Percentiles rank a stretch among this genome's conserved stretches.
Conservation (phyloP, 2,888 invertebrate genomes). For the Eremobia ochroleuca region DNA sequence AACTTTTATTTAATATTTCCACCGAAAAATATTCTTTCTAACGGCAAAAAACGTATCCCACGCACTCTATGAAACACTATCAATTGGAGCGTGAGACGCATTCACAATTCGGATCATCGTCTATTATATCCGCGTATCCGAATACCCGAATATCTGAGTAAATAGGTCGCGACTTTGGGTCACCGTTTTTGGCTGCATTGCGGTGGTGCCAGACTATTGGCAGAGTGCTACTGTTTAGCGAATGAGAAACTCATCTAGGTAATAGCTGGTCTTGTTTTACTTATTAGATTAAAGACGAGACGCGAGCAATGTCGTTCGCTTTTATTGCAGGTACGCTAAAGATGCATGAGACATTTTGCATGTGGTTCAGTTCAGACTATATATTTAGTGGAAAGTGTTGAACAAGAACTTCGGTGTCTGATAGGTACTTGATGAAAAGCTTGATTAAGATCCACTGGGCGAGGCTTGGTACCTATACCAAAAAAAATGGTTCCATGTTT, state of each 20-base stretch:
- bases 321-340: slow-evolving; percentile 37
- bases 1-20: slow-evolving; percentile 19
- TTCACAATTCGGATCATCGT: slow-evolving; percentile 62
- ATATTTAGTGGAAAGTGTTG: not conserved
- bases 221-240: slow-evolving; percentile 42
- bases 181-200: slow-evolving; percentile 65
- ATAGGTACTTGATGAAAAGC: not conserved
- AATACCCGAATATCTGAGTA: slow-evolving; percentile 53
- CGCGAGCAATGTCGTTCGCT: slow-evolving; percentile 21
- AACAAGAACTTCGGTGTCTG: not conserved
- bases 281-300: slow-evolving; percentile 43
- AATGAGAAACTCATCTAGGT: slow-evolving; percentile 61
- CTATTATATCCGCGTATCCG: slow-evolving; percentile 60
- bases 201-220: slow-evolving; percentile 56
- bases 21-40: slow-evolving; percentile 24
- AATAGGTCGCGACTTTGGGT: slow-evolving; percentile 63
- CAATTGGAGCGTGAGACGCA: slow-evolving; percentile 67
- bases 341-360: slow-evolving; percentile 1
- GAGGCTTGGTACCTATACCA: not conserved
- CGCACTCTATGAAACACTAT: slow-evolving; percentile 60
- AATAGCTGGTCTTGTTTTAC: slow-evolving; percentile 54
- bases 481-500: not conserved
- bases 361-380: not conserved
- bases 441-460: not conserved
- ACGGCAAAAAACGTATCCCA: slow-evolving; percentile 36